phyloP scores from a whole-genome alignment of 2,113 vertebrate species.

The Haplochromis burtoni region DNA sequence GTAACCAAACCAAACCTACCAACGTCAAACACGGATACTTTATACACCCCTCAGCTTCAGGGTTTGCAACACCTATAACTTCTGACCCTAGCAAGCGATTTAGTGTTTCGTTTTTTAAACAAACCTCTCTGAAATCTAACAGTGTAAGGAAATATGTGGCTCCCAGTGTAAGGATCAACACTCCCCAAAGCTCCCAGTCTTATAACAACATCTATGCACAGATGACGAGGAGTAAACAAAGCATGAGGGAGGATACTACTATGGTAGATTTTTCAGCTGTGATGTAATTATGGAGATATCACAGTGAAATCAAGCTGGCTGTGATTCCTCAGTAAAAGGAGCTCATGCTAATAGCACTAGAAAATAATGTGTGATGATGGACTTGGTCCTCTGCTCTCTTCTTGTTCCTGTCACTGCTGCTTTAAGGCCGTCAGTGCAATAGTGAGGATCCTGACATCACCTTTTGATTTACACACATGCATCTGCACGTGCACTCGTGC shows the following conservation, averaged over 20 bases:
- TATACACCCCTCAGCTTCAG: neutral
- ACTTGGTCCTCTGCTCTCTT: neutral
- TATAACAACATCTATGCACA: neutral
- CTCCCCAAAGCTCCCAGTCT: neutral
- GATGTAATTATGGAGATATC: neutral
- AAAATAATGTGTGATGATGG: neutral
- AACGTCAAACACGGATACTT: neutral
- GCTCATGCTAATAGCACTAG: neutral
- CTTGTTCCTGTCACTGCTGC: neutral
- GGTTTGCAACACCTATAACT: neutral
- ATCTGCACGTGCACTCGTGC: neutral
- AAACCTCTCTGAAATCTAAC: neutral
- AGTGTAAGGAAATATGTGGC: neutral
- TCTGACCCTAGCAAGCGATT: neutral
- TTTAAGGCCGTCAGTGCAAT: neutral
- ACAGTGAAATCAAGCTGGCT: neutral
- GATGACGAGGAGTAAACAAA: neutral
- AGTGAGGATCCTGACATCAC: slow-evolving; percentile 12
- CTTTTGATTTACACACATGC: slow-evolving; percentile 9
- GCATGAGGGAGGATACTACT: neutral
- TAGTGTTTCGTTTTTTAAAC: neutral
- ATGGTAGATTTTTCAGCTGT: neutral
- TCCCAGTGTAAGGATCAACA: neutral
- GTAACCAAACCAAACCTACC: neutral
- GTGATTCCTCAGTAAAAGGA: neutral